A percentile compares a stretch with the other conserved stretches of the same genome.
Conservation (phyloP, 2,888 invertebrate species). For the Drosophila imparisetae region DNA sequence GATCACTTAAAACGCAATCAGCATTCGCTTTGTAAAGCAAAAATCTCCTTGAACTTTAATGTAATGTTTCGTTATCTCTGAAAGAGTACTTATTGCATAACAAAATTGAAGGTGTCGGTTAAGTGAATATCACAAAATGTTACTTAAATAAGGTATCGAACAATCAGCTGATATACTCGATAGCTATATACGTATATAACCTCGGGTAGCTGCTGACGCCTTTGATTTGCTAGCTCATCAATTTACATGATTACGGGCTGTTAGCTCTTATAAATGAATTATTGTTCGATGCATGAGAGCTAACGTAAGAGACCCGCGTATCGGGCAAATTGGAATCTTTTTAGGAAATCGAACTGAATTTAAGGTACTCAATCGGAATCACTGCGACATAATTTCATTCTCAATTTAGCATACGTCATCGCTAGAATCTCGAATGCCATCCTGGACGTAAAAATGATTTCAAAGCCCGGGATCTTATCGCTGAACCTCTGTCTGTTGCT, state of each 20-base stretch:
- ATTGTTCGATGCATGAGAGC: neutral
- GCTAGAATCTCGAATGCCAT: neutral
- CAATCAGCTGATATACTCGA: neutral
- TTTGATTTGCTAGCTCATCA: constrained; percentile 1
- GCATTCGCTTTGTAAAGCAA: neutral
- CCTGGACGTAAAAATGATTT: constrained; percentile 33
- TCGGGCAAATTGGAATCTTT: neutral
- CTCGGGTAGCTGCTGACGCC: neutral
- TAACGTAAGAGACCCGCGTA: neutral
- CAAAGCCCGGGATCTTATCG: constrained; percentile 53
- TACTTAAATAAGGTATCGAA: neutral
- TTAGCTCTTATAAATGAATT: neutral
- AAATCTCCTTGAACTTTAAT: neutral
- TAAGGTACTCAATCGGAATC: neutral
- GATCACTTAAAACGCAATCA: neutral
- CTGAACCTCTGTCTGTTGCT: constrained; percentile 30
- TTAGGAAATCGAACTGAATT: neutral
- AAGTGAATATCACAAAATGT: neutral
- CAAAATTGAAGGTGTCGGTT: neutral
- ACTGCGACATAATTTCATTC: neutral
- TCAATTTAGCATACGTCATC: constrained; percentile 22
- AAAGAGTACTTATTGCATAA: neutral
- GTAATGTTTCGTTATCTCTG: neutral
- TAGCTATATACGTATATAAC: neutral
- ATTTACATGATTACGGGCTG: neutral